A percentile compares a stretch with the other conserved stretches of the same genome.
phyloP scores from a whole-genome alignment of 2,113 vertebrate genomes.

The Pheucticus melanocephalus region DNA sequence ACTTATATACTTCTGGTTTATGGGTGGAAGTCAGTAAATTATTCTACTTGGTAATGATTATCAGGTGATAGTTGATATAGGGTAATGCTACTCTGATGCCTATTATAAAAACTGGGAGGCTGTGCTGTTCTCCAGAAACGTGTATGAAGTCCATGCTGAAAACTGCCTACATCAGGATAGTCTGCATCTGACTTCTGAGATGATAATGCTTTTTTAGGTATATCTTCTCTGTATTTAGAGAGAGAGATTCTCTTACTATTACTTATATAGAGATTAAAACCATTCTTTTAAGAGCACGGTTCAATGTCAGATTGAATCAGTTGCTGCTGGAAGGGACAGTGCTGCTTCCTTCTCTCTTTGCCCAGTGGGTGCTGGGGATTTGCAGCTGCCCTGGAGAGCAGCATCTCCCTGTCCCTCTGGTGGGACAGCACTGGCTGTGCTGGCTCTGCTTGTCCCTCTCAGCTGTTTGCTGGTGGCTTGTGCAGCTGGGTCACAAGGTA shows the following conservation, averaged over 20 bases:
- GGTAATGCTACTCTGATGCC: background rate
- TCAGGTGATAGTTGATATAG: background rate
- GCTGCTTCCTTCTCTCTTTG: background rate
- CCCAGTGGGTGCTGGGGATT: accelerated
- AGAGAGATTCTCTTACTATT: background rate
- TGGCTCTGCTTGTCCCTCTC: background rate
- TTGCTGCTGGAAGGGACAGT: background rate
- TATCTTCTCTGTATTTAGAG: background rate
- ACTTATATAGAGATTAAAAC: background rate
- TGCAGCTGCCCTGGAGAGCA: accelerated
- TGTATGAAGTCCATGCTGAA: background rate
- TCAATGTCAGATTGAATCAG: background rate
- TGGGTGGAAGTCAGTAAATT: background rate
- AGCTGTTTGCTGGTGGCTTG: background rate
- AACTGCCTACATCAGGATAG: background rate
- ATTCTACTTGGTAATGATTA: background rate
- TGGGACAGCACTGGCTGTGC: background rate
- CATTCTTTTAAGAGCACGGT: background rate
- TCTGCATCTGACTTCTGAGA: background rate
- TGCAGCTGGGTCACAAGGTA: background rate
- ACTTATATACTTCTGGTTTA: background rate
- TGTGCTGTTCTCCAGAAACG: background rate
- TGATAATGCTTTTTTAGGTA: background rate
- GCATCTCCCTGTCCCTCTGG: background rate
- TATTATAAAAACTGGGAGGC: background rate